phyloP scores from a whole-genome alignment of 1,140 invertebrate species.

The Leucophenga varia region DNA sequence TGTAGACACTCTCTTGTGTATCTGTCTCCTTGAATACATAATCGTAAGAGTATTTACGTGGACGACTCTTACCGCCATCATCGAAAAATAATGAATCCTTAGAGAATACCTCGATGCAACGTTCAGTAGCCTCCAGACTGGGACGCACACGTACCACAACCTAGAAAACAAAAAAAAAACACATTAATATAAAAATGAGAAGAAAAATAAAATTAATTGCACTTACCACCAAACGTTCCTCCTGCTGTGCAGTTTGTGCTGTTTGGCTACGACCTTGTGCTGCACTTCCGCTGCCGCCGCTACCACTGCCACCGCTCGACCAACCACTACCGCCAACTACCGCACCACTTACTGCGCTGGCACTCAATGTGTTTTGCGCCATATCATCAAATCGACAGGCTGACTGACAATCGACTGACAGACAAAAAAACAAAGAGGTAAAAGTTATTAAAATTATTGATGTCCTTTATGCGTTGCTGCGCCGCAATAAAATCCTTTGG shows the following conservation, averaged over 20 bases:
- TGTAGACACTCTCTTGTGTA: conserved; percentile 81
- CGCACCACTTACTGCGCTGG: conserved; percentile 9
- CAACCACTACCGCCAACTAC: conserved; percentile 13
- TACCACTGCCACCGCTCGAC: conserved; percentile 50
- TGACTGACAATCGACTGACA: too few species aligned
- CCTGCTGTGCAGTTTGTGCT: conserved; percentile 25
- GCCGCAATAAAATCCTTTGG: not conserved
- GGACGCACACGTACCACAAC: conserved; percentile 53
- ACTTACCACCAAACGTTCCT: conserved; percentile 48
- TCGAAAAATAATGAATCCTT: conserved; percentile 46
- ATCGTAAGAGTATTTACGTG: conserved; percentile 86
- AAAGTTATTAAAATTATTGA: too few species aligned
- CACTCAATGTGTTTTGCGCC: conserved; percentile 30
- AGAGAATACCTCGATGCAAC: conserved; percentile 55
- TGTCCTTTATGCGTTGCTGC: conserved; percentile 16
- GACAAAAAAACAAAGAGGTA: too few species aligned
- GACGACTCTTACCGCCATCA: conserved; percentile 58
- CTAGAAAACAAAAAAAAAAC: conserved; percentile 16
- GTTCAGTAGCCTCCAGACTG: conserved; percentile 38
- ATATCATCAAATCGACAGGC: too few species aligned
- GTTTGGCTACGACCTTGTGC: conserved; percentile 25
- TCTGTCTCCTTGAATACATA: conserved; percentile 78
- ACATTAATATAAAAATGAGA: not conserved
- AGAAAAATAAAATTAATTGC: not conserved
- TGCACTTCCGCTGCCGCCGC: conserved; percentile 31